Evolutionary conservation across 2,888 invertebrate genomes (phyloP).

Genomic region (Incurvaria masculella): DNA sequence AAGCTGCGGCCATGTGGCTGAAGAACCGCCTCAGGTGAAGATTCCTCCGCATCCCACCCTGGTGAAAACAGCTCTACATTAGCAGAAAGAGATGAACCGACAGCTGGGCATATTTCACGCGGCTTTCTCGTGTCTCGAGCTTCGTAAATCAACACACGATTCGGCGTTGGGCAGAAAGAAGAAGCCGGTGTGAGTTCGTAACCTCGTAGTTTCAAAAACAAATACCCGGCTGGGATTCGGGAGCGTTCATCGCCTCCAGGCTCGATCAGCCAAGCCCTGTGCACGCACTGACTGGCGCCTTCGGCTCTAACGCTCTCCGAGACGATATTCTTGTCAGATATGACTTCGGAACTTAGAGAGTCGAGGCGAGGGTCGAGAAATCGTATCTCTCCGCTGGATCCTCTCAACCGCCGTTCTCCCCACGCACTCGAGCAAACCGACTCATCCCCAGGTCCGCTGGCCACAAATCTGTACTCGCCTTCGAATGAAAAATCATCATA

Average conservation of each 20-base stretch:
- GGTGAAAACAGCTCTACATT: constrained; percentile 68
- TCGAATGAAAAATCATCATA: constrained; percentile 78
- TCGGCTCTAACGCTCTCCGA: constrained; percentile 52
- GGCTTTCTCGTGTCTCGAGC: constrained; percentile 61
- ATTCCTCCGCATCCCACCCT: constrained; percentile 59
- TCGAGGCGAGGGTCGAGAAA: constrained; percentile 59
- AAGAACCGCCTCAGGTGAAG: constrained; percentile 40
- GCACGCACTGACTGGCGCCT: constrained; percentile 58
- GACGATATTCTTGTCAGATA: constrained; percentile 48
- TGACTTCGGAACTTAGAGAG: constrained; percentile 39
- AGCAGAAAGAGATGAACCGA: constrained; percentile 31
- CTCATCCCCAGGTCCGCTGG: constrained; percentile 53
- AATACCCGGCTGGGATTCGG: constrained; percentile 59
- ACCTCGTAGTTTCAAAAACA: constrained; percentile 69
- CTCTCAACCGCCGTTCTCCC: constrained; percentile 63
- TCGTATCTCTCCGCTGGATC: constrained; percentile 71
- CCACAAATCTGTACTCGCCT: constrained; percentile 66
- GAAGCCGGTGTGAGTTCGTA: constrained; percentile 51
- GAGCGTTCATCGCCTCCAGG: constrained; percentile 69
- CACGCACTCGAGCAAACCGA: constrained; percentile 62
- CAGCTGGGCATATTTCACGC: constrained; percentile 65
- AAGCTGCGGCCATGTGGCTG: constrained; percentile 65
- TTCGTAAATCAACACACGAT: constrained; percentile 69
- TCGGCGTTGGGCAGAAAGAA: constrained; percentile 63
- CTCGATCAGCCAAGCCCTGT: constrained; percentile 76